phyloP scores from a whole-genome alignment of 2,888 invertebrate genomes.

The Volucella zonaria region DNA sequence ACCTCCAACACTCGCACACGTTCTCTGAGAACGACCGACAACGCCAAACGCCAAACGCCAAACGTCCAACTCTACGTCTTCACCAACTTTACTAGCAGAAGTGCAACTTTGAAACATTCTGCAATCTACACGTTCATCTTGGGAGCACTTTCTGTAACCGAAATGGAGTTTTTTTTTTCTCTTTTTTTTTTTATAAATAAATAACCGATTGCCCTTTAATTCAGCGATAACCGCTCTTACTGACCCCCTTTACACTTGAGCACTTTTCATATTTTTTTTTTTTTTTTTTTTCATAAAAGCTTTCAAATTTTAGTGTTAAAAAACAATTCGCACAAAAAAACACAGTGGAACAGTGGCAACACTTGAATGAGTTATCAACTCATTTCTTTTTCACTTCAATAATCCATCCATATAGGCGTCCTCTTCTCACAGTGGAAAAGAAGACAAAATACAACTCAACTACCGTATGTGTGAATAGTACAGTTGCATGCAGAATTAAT shows the following conservation, averaged over 20 bases:
- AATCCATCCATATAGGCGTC: slow-evolving; percentile 12
- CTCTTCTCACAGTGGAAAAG: slow-evolving; percentile 25
- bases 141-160: neutral
- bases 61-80: neutral
- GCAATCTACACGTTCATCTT: too few relatives aligned
- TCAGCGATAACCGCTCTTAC: neutral
- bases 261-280: neutral
- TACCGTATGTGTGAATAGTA: slow-evolving; percentile 34
- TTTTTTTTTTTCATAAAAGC: slow-evolving; percentile 17
- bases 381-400: slow-evolving; percentile 1
- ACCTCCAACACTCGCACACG: too few relatives aligned
- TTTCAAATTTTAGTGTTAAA: slow-evolving; percentile 39
- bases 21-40: neutral
- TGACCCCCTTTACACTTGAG: neutral
- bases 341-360: slow-evolving; percentile 27
- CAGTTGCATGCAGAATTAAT: slow-evolving; percentile 48
- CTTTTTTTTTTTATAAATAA: neutral
- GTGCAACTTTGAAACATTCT: too few relatives aligned
- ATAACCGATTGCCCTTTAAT: neutral
- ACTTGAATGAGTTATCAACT: slow-evolving; percentile 39
- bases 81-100: too few relatives aligned
- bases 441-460: slow-evolving; percentile 45
- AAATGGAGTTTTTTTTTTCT: slow-evolving; percentile 1
- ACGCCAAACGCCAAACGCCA: neutral
- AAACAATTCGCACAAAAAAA: slow-evolving; percentile 35